phyloP scores from a whole-genome alignment of 1,140 invertebrate genomes.

The Calephelis nemesis region DNA sequence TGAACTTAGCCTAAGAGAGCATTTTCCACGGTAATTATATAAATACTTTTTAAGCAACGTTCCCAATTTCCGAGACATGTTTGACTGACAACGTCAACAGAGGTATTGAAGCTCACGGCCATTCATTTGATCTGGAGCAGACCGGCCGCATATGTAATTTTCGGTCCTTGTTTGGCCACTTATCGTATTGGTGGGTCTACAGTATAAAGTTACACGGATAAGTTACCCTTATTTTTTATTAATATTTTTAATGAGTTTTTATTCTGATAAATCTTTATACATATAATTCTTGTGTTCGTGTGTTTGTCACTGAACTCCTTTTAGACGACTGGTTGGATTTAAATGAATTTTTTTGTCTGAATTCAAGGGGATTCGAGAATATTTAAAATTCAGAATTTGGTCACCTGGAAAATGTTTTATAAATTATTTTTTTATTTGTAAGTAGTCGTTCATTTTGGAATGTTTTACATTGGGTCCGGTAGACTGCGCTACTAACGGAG shows the following conservation, averaged over 20 bases:
- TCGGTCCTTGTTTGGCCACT: constrained; percentile 40
- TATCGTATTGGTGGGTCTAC: constrained; percentile 36
- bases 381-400: too few species aligned
- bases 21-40: constrained; percentile 7
- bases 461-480: too few species aligned
- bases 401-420: too few species aligned
- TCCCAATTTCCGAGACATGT: constrained; percentile 7
- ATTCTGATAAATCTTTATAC: not conserved
- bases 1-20: not conserved
- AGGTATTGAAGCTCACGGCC: constrained; percentile 14
- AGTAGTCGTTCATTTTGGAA: too few species aligned
- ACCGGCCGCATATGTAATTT: constrained; percentile 38
- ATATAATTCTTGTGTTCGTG: too few species aligned
- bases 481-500: too few species aligned
- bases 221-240: not conserved
- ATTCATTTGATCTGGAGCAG: constrained; percentile 61
- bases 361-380: too few species aligned
- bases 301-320: too few species aligned
- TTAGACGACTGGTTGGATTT: too few species aligned
- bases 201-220: constrained; percentile 6
- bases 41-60: not conserved
- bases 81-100: constrained; percentile 7
- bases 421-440: too few species aligned
- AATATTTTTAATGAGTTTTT: not conserved
- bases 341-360: too few species aligned